phyloP scores from a whole-genome alignment of 2,888 invertebrate species.

The Ecliptopera silaceata region DNA sequence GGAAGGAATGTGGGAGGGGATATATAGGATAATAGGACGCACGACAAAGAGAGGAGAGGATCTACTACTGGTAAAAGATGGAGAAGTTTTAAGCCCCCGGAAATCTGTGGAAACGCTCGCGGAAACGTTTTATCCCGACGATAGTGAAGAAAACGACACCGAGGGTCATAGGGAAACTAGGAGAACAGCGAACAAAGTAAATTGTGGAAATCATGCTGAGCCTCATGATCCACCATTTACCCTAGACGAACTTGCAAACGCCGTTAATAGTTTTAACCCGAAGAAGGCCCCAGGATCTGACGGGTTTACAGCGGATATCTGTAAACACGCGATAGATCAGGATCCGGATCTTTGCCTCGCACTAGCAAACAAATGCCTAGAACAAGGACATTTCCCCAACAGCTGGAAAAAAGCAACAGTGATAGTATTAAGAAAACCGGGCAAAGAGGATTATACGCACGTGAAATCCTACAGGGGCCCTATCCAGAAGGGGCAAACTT shows the following conservation, averaged over 20 bases:
- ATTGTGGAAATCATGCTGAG: neutral
- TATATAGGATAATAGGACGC: constrained; percentile 7
- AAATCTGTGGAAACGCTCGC: constrained; percentile 15
- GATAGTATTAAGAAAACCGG: constrained; percentile 1
- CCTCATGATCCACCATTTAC: constrained; percentile 18
- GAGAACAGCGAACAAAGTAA: constrained; percentile 2
- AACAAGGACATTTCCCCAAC: neutral
- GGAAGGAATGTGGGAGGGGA: no score
- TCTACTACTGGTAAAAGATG: neutral
- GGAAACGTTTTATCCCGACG: constrained; percentile 22
- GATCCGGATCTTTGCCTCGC: neutral
- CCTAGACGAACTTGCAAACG: constrained; percentile 9
- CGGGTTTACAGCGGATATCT: constrained; percentile 6
- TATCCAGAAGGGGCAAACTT: no score
- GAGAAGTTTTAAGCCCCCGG: neutral
- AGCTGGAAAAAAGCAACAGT: constrained; percentile 13
- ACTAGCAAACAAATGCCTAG: neutral
- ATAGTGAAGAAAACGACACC: neutral
- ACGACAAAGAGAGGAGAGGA: constrained; percentile 7
- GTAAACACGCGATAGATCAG: neutral
- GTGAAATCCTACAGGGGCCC: constrained; percentile 34
- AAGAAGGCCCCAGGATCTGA: constrained; percentile 32
- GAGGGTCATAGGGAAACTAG: constrained; percentile 12
- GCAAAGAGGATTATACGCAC: constrained; percentile 1
- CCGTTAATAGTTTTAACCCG: constrained; percentile 20